Conservation (phyloP, 2,797 vertebrate species). For the Myiotriccus ornatus region DNA sequence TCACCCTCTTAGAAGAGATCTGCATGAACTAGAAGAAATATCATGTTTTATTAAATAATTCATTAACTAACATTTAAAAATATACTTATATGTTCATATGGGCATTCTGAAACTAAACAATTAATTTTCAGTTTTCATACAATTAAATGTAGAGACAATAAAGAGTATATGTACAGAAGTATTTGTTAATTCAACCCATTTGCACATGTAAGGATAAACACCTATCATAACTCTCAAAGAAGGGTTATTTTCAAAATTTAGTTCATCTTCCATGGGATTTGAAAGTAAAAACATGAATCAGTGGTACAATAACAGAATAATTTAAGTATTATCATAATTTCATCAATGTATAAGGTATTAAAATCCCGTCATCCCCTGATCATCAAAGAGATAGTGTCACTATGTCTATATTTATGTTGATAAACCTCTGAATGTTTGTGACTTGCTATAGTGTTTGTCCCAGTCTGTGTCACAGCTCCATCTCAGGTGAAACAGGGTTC, state of each 20-base stretch:
- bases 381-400: not conserved
- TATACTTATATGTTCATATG: not conserved
- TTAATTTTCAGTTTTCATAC: not conserved
- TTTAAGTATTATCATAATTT: not conserved
- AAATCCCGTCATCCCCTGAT: fast-evolving
- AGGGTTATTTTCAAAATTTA: not conserved
- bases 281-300: not conserved
- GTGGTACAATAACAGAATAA: not conserved
- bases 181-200: not conserved
- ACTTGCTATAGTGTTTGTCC: not conserved
- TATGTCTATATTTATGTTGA: not conserved
- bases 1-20: not conserved
- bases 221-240: not conserved
- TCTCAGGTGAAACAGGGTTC: not conserved
- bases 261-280: not conserved
- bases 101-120: not conserved
- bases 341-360: not conserved
- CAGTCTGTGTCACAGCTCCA: not conserved
- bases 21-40: not conserved
- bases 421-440: not conserved
- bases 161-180: not conserved
- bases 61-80: not conserved
- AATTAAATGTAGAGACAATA: not conserved
- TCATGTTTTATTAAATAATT: not conserved
- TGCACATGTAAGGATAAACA: not conserved